Evolutionary conservation across 2,113 vertebrate species (phyloP).

Genomic region (Acinonyx jubatus): DNA sequence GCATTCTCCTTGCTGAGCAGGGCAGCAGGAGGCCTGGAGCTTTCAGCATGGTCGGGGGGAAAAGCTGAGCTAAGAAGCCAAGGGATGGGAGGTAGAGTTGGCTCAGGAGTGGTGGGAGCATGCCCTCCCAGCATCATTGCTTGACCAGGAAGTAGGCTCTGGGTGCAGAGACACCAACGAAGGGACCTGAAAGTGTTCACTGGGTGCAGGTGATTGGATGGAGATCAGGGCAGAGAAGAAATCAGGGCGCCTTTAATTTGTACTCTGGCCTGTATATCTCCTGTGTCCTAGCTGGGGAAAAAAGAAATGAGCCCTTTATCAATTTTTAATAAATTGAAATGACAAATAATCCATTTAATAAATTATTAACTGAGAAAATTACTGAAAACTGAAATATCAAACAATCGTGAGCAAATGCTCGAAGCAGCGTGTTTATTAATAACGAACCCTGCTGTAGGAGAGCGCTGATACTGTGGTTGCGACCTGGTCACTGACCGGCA

Average conservation of each 20-base stretch:
- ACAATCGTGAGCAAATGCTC: constrained; percentile 81
- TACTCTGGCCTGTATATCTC: constrained; percentile 59
- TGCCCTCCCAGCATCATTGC: neutral
- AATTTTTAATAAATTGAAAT: constrained; percentile 84
- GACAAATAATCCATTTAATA: constrained; percentile 84
- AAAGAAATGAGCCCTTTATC: constrained; percentile 81
- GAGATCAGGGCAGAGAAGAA: neutral
- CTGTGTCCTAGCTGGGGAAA: constrained; percentile 75
- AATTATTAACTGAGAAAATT: constrained; percentile 84
- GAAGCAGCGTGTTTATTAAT: constrained; percentile 78
- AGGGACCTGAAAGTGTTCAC: neutral
- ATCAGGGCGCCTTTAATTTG: constrained; percentile 66
- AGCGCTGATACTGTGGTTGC: neutral
- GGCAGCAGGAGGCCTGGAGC: neutral
- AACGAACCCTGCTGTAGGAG: constrained; percentile 38
- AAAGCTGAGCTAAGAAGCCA: neutral
- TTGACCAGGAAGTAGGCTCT: neutral
- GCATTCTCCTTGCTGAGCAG: fast-evolving
- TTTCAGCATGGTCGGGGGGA: neutral
- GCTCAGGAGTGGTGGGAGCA: fast-evolving
- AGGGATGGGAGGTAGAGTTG: neutral
- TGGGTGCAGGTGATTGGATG: neutral
- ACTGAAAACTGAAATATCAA: constrained; percentile 84
- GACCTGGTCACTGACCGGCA: neutral
- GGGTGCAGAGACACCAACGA: neutral